A percentile compares a stretch with the other conserved stretches of the same genome.
phyloP scores from a whole-genome alignment of 2,113 vertebrate species.

The Eulemur macaco region DNA sequence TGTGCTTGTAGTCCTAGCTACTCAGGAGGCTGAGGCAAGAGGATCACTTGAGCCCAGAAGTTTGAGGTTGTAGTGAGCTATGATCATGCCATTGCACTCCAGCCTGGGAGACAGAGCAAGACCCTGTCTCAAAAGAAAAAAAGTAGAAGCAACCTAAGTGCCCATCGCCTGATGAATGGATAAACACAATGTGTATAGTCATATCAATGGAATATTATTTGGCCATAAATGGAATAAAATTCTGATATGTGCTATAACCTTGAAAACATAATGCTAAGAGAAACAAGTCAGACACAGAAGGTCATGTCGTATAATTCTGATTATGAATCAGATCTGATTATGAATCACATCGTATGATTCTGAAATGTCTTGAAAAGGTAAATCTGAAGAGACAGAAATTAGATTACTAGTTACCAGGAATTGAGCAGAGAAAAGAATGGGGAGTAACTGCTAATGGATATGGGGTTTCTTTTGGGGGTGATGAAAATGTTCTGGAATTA shows the following conservation, averaged over 20 bases:
- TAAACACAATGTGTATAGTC: neutral
- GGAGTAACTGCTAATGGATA: neutral
- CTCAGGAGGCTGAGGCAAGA: neutral
- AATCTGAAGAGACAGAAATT: neutral
- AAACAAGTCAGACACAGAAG: neutral
- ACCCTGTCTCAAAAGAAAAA: neutral
- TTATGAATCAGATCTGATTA: neutral
- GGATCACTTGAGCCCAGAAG: neutral
- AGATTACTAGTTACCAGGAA: neutral
- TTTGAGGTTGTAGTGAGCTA: neutral
- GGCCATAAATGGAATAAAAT: neutral
- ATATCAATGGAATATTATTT: neutral
- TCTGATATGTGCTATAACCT: neutral
- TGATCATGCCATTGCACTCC: neutral
- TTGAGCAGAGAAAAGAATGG: neutral
- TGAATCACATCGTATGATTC: neutral
- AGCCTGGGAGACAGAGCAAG: neutral
- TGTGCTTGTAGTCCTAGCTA: neutral
- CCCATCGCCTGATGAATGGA: neutral
- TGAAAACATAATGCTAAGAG: neutral
- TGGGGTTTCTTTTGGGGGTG: neutral
- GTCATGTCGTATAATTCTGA: neutral
- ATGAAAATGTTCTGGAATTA: constrained; percentile 7
- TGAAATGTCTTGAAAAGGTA: neutral
- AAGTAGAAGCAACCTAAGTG: neutral